phyloP scores from a whole-genome alignment of 2,797 vertebrate genomes.

The Takifugu rubripes region DNA sequence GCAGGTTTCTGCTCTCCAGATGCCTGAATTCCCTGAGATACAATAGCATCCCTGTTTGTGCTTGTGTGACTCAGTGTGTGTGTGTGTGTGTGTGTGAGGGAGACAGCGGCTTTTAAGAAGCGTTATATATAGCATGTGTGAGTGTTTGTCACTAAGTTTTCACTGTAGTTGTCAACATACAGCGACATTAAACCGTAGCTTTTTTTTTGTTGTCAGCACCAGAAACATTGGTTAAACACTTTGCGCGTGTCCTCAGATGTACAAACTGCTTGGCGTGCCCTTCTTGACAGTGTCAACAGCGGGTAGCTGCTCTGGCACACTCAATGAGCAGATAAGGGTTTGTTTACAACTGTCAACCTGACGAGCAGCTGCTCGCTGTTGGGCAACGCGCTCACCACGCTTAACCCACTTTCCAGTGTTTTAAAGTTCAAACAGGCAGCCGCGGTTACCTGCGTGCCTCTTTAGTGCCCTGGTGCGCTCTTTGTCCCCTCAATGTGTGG shows the following conservation, averaged over 20 bases:
- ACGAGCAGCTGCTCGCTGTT: constrained; percentile 61
- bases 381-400: constrained; percentile 61
- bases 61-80: constrained; percentile 18
- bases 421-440: constrained; percentile 58
- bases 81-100: constrained; percentile 33
- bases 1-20: constrained; percentile 71
- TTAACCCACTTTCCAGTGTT: constrained; percentile 67
- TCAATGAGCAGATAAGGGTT: constrained; percentile 58
- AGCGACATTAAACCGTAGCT: constrained; percentile 4
- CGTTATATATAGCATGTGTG: constrained; percentile 57
- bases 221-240: constrained; percentile 31
- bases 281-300: constrained; percentile 58
- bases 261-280: constrained; percentile 36
- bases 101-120: constrained; percentile 47
- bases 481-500: constrained; percentile 57
- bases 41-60: constrained; percentile 64
- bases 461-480: constrained; percentile 13
- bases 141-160: constrained; percentile 16
- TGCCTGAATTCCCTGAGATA: constrained; percentile 66
- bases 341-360: constrained; percentile 71
- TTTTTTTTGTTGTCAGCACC: neutral
- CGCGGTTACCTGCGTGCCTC: constrained; percentile 52
- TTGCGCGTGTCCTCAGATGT: constrained; percentile 28
- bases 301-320: constrained; percentile 44
- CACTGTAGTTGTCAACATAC: constrained; percentile 38